Conservation (phyloP, 2,888 invertebrate genomes). For the Craniophora ligustri region DNA sequence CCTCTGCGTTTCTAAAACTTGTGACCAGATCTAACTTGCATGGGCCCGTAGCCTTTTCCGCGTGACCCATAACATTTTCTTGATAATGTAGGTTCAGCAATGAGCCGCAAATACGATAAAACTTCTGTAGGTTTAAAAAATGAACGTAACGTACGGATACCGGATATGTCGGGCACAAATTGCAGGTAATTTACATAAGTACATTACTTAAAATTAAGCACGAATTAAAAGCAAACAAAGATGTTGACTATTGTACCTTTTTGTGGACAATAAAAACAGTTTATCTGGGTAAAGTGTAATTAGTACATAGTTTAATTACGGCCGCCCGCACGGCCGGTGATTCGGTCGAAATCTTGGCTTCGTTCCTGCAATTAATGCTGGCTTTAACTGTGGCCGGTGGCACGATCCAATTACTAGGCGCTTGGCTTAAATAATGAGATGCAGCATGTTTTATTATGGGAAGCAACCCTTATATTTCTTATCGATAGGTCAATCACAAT, state of each 20-base stretch:
- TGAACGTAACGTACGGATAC: too few relatives aligned
- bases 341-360: slow-evolving; percentile 80
- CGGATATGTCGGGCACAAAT: too few relatives aligned
- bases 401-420: slow-evolving; percentile 76
- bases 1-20: too few relatives aligned
- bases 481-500: too few relatives aligned
- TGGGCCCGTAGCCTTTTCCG: too few relatives aligned
- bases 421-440: slow-evolving; percentile 54
- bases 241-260: slow-evolving; percentile 6
- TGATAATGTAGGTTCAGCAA: too few relatives aligned
- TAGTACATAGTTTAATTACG: slow-evolving; percentile 84
- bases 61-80: too few relatives aligned
- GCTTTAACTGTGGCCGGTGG: slow-evolving; percentile 74
- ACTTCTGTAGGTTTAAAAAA: too few relatives aligned
- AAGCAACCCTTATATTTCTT: too few relatives aligned
- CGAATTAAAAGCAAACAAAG: neutral
- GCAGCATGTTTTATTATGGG: slow-evolving; percentile 10
- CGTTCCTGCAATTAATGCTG: slow-evolving; percentile 80
- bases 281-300: slow-evolving; percentile 78
- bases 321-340: slow-evolving; percentile 66
- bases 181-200: neutral
- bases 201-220: neutral
- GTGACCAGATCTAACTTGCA: too few relatives aligned
- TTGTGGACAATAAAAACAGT: slow-evolving; percentile 72
- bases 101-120: too few relatives aligned